Percentiles rank a stretch among this genome's conserved stretches.
These are phyloP conservation scores for Oceanodroma leucorhoa DNA, from an alignment of 2,797 vertebrate species.

Conservation along the genomic window DNA sequence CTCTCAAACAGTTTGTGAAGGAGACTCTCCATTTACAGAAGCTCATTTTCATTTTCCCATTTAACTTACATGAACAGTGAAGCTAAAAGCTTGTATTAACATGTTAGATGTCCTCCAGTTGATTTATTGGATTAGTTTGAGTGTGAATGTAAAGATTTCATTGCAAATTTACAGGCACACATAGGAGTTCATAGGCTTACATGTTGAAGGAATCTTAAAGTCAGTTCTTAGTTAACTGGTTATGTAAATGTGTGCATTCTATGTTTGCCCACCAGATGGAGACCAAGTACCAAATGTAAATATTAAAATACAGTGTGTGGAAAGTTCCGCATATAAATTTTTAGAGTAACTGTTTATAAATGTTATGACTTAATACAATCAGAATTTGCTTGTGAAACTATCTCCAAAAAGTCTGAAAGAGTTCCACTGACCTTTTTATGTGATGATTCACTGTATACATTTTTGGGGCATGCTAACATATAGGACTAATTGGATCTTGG, in stretches of 20 bases:
- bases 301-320: not conserved
- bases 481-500: not conserved
- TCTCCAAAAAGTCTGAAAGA: not conserved
- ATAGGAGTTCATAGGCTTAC: not conserved
- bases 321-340: not conserved
- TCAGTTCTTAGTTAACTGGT: not conserved
- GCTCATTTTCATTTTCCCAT: not conserved
- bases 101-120: not conserved
- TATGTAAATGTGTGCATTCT: not conserved
- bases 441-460: not conserved
- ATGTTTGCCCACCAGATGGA: constrained; percentile 55
- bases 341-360: not conserved
- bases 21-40: not conserved
- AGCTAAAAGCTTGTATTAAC: not conserved
- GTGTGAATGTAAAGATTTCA: not conserved
- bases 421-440: not conserved
- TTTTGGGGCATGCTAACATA: not conserved
- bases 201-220: not conserved
- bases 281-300: not conserved
- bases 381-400: not conserved
- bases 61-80: not conserved
- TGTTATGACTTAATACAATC: not conserved
- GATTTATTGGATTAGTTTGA: not conserved
- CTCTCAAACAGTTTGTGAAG: not conserved
- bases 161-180: not conserved